Conservation (phyloP, 2,888 invertebrate species). For the Crepidodera aurea region DNA sequence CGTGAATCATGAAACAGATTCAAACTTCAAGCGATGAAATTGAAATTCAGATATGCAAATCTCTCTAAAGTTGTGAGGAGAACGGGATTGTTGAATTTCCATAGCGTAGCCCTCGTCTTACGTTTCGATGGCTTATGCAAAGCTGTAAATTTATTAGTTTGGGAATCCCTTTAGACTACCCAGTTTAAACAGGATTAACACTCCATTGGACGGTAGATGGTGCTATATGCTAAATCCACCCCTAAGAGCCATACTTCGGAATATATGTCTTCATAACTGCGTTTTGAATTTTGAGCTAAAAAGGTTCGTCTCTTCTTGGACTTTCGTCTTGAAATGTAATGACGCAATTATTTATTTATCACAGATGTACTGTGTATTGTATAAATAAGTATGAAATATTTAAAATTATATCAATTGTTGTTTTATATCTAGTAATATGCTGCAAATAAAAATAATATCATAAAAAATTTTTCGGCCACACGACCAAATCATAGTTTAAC, state of each 20-base stretch:
- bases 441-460: no score
- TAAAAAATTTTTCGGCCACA: no score
- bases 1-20: constrained; percentile 19
- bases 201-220: constrained; percentile 61
- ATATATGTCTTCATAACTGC: constrained; percentile 30
- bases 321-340: no score
- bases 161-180: constrained; percentile 66
- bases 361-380: no score
- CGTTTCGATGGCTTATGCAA: constrained; percentile 67
- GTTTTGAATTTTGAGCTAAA: constrained; percentile 13
- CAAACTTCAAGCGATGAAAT: constrained; percentile 48
- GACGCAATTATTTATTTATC: no score
- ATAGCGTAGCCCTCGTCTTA: constrained; percentile 53
- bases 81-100: constrained; percentile 55
- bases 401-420: no score
- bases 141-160: constrained; percentile 68
- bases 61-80: constrained; percentile 52
- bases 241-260: constrained; percentile 29
- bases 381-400: no score
- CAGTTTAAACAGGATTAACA: constrained; percentile 65
- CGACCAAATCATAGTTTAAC: no score
- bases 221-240: constrained; percentile 39
- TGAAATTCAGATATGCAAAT: constrained; percentile 60
- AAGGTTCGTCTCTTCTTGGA: constrained; percentile 6
- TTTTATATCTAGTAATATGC: no score